A percentile compares a stretch with the other conserved stretches of the same genome.
These are phyloP conservation scores for Neostethus bicornis DNA, from an alignment of 2,797 vertebrate species.

Conservation along the genomic window DNA sequence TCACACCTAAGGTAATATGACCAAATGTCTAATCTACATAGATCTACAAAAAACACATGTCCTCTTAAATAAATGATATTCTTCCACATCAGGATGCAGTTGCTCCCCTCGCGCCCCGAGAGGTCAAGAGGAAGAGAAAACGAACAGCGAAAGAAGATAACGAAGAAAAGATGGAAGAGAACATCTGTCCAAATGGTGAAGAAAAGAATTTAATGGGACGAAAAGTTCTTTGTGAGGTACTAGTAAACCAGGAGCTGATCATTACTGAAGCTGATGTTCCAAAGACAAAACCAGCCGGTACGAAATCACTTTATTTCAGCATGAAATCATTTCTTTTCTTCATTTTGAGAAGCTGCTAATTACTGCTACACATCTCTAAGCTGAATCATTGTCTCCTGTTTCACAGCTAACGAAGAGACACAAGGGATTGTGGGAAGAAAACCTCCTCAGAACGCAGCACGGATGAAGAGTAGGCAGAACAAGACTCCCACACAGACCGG, in stretches of 20 bases:
- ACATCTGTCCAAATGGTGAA: slow-evolving; percentile 66
- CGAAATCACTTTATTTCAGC: background rate
- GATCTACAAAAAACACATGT: no score
- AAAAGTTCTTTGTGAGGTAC: slow-evolving; percentile 64
- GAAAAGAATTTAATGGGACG: slow-evolving; percentile 66
- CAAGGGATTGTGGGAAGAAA: slow-evolving; percentile 46
- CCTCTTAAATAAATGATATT: no score
- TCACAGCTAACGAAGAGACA: slow-evolving; percentile 41
- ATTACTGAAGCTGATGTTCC: slow-evolving; percentile 19
- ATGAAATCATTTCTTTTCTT: rapidly evolving
- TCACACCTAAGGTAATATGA: slow-evolving; percentile 67
- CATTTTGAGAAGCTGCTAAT: background rate
- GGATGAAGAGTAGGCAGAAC: slow-evolving; percentile 66
- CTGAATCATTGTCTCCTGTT: slow-evolving; percentile 11
- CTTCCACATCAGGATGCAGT: slow-evolving; percentile 41
- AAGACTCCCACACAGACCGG: slow-evolving; percentile 64
- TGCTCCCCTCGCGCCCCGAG: slow-evolving; percentile 35
- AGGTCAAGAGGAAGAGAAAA: slow-evolving; percentile 74
- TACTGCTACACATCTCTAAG: background rate
- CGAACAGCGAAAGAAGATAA: slow-evolving; percentile 19
- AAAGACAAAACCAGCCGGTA: slow-evolving; percentile 49
- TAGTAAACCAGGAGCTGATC: slow-evolving; percentile 67
- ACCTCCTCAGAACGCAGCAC: slow-evolving; percentile 57
- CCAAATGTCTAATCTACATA: background rate
- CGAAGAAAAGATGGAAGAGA: slow-evolving; percentile 44